Evolutionary conservation across 1,140 invertebrate species (phyloP), one percentile per base, ranked within the genome.

Genomic region (Marisa cornuarietis): DNA sequence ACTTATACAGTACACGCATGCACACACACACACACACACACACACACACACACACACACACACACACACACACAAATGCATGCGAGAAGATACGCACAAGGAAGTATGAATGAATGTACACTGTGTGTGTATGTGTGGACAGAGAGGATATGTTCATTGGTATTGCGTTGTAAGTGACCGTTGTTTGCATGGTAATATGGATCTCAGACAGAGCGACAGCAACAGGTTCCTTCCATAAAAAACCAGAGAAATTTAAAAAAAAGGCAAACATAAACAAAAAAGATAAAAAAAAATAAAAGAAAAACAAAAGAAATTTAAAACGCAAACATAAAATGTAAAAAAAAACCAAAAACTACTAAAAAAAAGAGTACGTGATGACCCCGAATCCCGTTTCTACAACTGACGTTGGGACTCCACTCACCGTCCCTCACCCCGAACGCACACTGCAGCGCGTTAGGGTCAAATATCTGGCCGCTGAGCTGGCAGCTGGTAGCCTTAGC

Each of bases 391-490:
- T 24, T 0, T 69, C 66, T 42, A 69, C 31, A 42, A 42, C 31
- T 42, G 31, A 42, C 31, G 1, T 63, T 22, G 26, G 8, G 9
- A 42, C 10, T 20, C 0, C n/a, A 16, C 80, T 61, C 22, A 81
- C 80, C 80, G 49, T 81, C 77, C 62, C 71, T 62, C 16, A 78
- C 51, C 6, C 69, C 71, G 26, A 74, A 77, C 4, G 62, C 78
- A 26, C 80, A 81, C 18, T 79, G 71, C 26, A 63, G 42, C 3
- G n/a, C 9, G 14, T 63, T 62, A 51, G 80, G 76, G 71, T 81
- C 80, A 71, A 81, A 81, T 22, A 81, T 74, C 24, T 75, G 80
- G 5, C 76, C 77, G 9, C 63, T 54, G 24, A 49, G 65, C n/a
- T 75, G 51, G 42, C 80, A 81, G 5, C n/a, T 66, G 52, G 13